phyloP scores from a whole-genome alignment of 2,888 invertebrate species.

The Dasypogon diadema region DNA sequence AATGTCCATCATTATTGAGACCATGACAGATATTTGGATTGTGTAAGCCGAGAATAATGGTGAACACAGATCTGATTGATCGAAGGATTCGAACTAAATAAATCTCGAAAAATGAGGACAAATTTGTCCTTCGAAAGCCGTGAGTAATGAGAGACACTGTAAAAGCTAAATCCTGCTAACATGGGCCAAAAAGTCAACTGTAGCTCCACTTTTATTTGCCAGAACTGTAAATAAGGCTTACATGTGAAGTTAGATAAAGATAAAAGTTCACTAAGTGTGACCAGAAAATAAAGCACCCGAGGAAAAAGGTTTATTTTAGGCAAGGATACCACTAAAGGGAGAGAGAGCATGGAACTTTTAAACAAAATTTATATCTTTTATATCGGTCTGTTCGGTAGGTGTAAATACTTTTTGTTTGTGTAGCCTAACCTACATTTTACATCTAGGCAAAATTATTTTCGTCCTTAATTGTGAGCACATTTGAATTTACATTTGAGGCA shows the following conservation, averaged over 20 bases:
- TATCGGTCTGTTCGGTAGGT: neutral
- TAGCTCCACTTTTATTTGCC: constrained; percentile 27
- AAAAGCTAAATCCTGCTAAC: constrained; percentile 1
- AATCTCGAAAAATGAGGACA: constrained; percentile 40
- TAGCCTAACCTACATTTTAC: too few species aligned
- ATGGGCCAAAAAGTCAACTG: constrained; percentile 10
- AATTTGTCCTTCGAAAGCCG: constrained; percentile 30
- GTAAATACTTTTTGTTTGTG: constrained; percentile 50
- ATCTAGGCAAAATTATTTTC: too few species aligned
- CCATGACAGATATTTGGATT: neutral
- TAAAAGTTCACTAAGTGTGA: constrained; percentile 48
- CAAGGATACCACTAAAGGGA: neutral
- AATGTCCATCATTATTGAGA: constrained; percentile 6
- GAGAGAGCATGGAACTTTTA: neutral
- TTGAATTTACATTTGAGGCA: too few species aligned
- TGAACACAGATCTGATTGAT: constrained; percentile 33
- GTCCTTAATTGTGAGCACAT: too few species aligned
- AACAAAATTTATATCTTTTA: neutral
- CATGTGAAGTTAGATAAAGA: constrained; percentile 47
- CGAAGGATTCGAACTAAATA: constrained; percentile 38
- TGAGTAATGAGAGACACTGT: constrained; percentile 30
- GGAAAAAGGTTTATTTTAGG: neutral
- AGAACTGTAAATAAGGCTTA: constrained; percentile 47
- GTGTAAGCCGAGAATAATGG: constrained; percentile 33
- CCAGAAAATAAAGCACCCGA: constrained; percentile 29